These are phyloP conservation scores for Ophthalmolycus amberensis DNA, from an alignment of 2,113 vertebrate genomes.

Conservation along the genomic window DNA sequence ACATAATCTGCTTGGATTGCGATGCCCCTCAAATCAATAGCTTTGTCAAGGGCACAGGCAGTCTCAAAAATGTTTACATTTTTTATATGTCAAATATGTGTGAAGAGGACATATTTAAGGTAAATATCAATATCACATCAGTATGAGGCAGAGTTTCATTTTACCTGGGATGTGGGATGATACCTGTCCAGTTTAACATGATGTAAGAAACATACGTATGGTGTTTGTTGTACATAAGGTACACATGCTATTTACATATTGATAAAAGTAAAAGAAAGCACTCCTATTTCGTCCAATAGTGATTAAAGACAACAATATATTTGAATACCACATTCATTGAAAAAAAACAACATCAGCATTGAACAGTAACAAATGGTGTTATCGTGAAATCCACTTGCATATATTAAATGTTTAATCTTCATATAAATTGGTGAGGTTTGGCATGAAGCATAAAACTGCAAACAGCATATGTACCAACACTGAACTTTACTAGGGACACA, in stretches of 20 bases:
- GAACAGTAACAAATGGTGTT: neutral
- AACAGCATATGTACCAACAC: slow-evolving; percentile 52
- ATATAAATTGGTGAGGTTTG: neutral
- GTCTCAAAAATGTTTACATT: slow-evolving; percentile 62
- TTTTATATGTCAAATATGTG: slow-evolving; percentile 64
- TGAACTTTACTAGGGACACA: slow-evolving; percentile 64
- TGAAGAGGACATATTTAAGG: slow-evolving; percentile 39
- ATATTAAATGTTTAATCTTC: slow-evolving; percentile 24
- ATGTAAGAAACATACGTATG: neutral
- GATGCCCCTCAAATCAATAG: slow-evolving; percentile 48
- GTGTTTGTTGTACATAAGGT: slow-evolving; percentile 1
- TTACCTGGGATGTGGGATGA: slow-evolving; percentile 22
- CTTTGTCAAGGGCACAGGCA: slow-evolving; percentile 68
- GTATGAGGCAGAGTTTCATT: neutral
- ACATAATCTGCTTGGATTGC: slow-evolving; percentile 70
- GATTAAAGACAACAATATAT: neutral
- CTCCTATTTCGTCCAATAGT: neutral
- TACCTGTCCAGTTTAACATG: neutral
- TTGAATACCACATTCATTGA: neutral
- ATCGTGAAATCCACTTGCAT: slow-evolving; percentile 23
- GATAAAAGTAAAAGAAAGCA: slow-evolving; percentile 21
- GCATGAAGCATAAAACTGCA: slow-evolving; percentile 17
- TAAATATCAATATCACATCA: slow-evolving; percentile 37
- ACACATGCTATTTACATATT: slow-evolving; percentile 16
- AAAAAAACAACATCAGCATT: slow-evolving; percentile 7